Conservation (phyloP, 2,113 vertebrate species). For the Mormoops blainvillei region DNA sequence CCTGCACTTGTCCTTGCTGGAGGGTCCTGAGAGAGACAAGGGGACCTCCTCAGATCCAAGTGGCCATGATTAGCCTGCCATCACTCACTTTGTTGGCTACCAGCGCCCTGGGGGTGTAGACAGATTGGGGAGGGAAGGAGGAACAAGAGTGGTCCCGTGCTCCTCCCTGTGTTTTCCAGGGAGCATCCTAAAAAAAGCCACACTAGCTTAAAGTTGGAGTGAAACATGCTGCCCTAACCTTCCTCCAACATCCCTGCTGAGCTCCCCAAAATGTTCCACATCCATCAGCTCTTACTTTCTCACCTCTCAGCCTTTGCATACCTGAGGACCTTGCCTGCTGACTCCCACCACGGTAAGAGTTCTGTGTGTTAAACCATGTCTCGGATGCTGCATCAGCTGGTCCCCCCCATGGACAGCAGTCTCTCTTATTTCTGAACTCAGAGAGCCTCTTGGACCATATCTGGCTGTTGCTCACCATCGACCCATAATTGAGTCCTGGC, state of each 20-base stretch:
- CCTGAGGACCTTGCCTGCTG: neutral
- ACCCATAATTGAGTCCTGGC: neutral
- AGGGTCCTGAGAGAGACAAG: conserved; percentile 52
- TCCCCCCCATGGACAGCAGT: neutral
- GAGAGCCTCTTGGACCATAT: neutral
- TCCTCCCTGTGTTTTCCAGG: neutral
- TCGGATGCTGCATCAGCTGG: neutral
- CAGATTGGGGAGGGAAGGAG: neutral
- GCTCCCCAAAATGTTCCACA: neutral
- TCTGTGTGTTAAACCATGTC: neutral
- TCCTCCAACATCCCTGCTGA: neutral
- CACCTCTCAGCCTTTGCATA: neutral
- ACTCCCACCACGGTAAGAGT: neutral
- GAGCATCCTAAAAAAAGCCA: neutral
- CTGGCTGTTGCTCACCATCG: neutral
- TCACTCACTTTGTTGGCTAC: conserved; percentile 50
- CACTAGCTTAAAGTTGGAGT: neutral
- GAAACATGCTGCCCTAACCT: neutral
- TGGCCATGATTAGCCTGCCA: conserved; percentile 46
- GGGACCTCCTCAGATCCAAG: conserved; percentile 36
- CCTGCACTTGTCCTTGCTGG: conserved; percentile 58
- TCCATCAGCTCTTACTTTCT: neutral
- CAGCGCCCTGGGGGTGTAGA: neutral
- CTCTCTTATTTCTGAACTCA: neutral
- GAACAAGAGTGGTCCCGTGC: neutral